A percentile compares a stretch with the other conserved stretches of the same genome.
phyloP scores from a whole-genome alignment of 2,797 vertebrate species.

The Centropyge bicolor region DNA sequence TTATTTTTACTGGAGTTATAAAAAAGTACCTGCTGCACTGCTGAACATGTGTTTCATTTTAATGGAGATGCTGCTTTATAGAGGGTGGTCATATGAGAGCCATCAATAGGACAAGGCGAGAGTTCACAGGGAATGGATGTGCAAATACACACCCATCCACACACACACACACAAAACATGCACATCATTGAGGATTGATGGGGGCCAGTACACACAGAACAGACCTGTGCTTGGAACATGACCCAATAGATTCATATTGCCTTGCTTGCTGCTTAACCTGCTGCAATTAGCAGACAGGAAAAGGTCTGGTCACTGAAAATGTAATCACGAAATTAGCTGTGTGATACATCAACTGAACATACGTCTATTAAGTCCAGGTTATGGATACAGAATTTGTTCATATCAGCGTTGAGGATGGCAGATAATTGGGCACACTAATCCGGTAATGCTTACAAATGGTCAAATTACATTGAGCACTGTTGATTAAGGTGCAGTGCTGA shows the following conservation, averaged over 20 bases:
- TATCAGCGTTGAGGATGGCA: constrained; percentile 77
- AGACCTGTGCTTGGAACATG: constrained; percentile 72
- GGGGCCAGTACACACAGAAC: constrained; percentile 57
- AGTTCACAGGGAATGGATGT: constrained; percentile 66
- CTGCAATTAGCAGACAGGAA: constrained; percentile 82
- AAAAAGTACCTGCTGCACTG: constrained; percentile 74
- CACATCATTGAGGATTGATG: constrained; percentile 69
- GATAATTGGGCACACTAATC: constrained; percentile 78
- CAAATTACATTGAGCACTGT: constrained; percentile 71
- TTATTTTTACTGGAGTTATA: constrained; percentile 84
- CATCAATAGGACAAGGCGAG: constrained; percentile 80
- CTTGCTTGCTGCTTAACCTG: constrained; percentile 79
- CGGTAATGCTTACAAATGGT: constrained; percentile 79
- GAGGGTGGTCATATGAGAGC: constrained; percentile 80
- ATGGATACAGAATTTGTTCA: constrained; percentile 78
- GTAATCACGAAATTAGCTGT: constrained; percentile 80
- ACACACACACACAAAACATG: constrained; percentile 32
- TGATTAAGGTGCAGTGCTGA: constrained; percentile 68
- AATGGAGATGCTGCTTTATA: constrained; percentile 84
- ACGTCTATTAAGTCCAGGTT: constrained; percentile 69
- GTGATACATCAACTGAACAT: constrained; percentile 75
- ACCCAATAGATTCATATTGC: constrained; percentile 72
- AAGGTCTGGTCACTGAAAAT: constrained; percentile 84
- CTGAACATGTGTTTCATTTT: constrained; percentile 80
- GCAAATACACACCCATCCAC: constrained; percentile 56